A percentile compares a stretch with the other conserved stretches of the same genome.
These are phyloP conservation scores for Melanargia galathea DNA, from an alignment of 2,888 invertebrate genomes.

Conservation along the genomic window DNA sequence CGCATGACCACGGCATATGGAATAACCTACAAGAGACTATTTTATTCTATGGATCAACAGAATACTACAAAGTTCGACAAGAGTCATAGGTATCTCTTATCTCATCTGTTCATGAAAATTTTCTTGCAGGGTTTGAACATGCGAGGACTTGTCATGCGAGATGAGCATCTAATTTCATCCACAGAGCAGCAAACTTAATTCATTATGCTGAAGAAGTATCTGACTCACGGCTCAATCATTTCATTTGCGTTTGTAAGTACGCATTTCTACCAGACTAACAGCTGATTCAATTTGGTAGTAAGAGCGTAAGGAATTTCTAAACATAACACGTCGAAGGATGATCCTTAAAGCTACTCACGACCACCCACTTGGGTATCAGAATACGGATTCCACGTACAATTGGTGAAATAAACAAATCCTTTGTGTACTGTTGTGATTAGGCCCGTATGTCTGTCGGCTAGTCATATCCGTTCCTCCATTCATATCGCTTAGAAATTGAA, in stretches of 20 bases:
- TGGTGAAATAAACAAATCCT: slow-evolving; percentile 75
- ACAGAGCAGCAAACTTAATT: neutral
- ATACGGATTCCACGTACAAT: slow-evolving; percentile 66
- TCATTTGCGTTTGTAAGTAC: neutral
- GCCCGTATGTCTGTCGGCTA: slow-evolving; percentile 65
- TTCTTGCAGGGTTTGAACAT: no score
- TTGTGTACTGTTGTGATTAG: slow-evolving; percentile 78
- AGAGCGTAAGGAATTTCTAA: slow-evolving; percentile 11
- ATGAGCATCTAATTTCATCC: no score
- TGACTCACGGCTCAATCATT: neutral
- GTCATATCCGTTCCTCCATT: slow-evolving; percentile 63
- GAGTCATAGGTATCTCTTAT: no score
- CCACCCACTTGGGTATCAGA: slow-evolving; percentile 70
- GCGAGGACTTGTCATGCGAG: no score
- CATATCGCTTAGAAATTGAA: slow-evolving; percentile 26
- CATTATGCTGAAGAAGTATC: neutral
- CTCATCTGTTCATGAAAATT: no score
- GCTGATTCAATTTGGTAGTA: neutral
- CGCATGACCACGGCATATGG: no score
- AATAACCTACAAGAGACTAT: no score
- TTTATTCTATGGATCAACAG: no score
- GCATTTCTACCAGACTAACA: neutral
- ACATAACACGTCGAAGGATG: slow-evolving; percentile 23
- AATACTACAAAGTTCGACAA: no score
- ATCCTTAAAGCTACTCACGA: slow-evolving; percentile 45